phyloP scores from a whole-genome alignment of 2,888 invertebrate genomes.

The Sycophila texana region DNA sequence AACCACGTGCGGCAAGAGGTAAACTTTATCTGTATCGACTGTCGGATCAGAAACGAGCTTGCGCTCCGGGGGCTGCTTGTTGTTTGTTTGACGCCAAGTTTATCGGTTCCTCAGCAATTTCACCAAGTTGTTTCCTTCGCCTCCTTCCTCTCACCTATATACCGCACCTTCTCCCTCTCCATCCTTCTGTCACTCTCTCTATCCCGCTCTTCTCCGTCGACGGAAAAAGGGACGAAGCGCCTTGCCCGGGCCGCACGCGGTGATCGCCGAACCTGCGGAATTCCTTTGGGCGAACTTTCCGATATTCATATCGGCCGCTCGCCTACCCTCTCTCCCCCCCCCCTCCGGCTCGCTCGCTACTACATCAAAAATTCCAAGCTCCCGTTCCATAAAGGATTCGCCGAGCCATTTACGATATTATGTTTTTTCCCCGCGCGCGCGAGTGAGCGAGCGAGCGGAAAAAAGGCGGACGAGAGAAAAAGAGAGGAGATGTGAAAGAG shows the following conservation, averaged over 20 bases:
- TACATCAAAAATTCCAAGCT: slow-evolving; percentile 74
- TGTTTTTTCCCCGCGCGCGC: slow-evolving; percentile 58
- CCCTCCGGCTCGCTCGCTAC: slow-evolving; percentile 55
- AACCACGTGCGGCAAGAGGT: slow-evolving; percentile 30
- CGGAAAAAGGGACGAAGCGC: slow-evolving; percentile 4
- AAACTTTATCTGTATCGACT: slow-evolving; percentile 60
- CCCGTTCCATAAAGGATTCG: slow-evolving; percentile 73
- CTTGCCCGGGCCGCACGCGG: slow-evolving; percentile 25
- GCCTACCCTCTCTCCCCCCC: slow-evolving; percentile 56
- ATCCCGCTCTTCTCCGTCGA: neutral
- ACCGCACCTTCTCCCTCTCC: slow-evolving; percentile 10
- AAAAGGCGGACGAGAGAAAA: slow-evolving; percentile 1
- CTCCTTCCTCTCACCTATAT: neutral
- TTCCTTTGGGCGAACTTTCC: slow-evolving; percentile 73
- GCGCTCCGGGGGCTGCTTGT: slow-evolving; percentile 45
- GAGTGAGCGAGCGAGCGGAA: neutral
- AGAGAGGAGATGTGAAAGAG: neutral
- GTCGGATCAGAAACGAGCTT: slow-evolving; percentile 57
- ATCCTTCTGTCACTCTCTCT: slow-evolving; percentile 32
- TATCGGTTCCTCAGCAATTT: slow-evolving; percentile 69
- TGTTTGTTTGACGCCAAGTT: slow-evolving; percentile 69
- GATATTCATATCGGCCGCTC: slow-evolving; percentile 73
- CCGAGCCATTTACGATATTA: slow-evolving; percentile 73
- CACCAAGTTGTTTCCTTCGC: slow-evolving; percentile 62
- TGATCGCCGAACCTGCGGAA: slow-evolving; percentile 66